Evolutionary conservation across 2,797 vertebrate species (phyloP).

Genomic region (Emydoidea blandingii): DNA sequence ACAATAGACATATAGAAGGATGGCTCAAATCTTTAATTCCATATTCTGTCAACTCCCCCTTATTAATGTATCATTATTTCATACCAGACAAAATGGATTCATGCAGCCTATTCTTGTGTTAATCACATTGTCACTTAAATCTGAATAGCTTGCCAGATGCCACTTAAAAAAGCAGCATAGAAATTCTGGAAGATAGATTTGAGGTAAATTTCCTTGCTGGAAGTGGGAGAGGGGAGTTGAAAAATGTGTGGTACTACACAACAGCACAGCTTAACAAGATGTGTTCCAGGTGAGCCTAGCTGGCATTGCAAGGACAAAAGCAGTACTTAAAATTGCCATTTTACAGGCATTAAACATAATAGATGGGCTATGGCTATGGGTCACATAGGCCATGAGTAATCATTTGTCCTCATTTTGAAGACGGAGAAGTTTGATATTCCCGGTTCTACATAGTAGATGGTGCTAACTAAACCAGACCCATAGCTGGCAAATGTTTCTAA

Average conservation of each 20-base stretch:
- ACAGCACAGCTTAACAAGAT: neutral
- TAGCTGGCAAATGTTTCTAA: neutral
- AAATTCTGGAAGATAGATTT: neutral
- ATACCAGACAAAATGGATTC: constrained; percentile 8
- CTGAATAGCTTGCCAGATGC: constrained; percentile 8
- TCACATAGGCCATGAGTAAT: neutral
- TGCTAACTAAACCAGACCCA: neutral
- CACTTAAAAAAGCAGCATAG: constrained; percentile 30
- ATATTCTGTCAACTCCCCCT: neutral
- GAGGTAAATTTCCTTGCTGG: constrained; percentile 20
- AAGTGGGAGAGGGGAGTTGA: neutral
- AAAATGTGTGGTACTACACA: neutral
- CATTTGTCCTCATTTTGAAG: neutral
- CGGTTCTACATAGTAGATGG: no score
- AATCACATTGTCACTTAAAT: constrained; percentile 61
- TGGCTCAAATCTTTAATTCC: fast-evolving
- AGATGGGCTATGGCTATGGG: no score
- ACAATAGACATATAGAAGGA: fast-evolving
- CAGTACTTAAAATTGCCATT: no score
- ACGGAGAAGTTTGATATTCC: neutral
- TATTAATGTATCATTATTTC: neutral
- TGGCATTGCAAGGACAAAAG: neutral
- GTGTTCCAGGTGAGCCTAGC: neutral
- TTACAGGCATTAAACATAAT: neutral
- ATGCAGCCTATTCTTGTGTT: constrained; percentile 7